phyloP scores from a whole-genome alignment of 2,113 vertebrate genomes.

The Pteronura brasiliensis region DNA sequence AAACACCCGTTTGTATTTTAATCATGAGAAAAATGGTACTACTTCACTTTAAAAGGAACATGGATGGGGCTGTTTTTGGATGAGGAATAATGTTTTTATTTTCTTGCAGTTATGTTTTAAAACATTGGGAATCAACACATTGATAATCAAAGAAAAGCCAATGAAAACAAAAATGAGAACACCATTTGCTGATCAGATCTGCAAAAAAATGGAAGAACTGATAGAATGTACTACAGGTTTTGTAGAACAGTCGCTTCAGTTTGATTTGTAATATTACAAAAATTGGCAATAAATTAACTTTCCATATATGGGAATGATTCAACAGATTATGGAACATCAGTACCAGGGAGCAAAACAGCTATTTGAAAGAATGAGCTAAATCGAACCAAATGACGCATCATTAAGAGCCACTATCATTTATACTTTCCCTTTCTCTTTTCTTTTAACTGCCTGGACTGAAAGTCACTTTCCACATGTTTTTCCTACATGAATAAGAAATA shows the following conservation, averaged over 20 bases:
- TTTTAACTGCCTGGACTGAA: neutral
- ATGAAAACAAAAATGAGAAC: neutral
- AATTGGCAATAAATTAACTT: neutral
- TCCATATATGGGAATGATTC: neutral
- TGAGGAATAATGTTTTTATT: neutral
- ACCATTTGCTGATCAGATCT: slow-evolving; percentile 2
- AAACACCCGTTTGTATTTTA: slow-evolving; percentile 69
- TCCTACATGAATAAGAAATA: neutral
- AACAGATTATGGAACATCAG: neutral
- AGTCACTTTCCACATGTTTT: neutral
- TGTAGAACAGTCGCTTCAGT: neutral
- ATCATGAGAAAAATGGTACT: slow-evolving; percentile 48
- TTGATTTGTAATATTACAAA: neutral
- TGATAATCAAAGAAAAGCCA: neutral
- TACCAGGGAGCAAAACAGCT: neutral
- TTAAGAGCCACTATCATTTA: neutral
- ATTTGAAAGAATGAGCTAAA: neutral
- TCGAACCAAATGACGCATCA: neutral
- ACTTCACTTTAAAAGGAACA: slow-evolving; percentile 27
- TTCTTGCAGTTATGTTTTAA: slow-evolving; percentile 24
- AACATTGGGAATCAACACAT: neutral
- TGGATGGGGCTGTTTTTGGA: slow-evolving; percentile 7
- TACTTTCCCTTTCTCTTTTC: neutral
- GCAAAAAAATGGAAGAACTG: neutral
- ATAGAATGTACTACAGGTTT: neutral